Base-by-base conservation (phyloP, 2,113 vertebrate genomes). In the Vombatus ursinus region DNA sequence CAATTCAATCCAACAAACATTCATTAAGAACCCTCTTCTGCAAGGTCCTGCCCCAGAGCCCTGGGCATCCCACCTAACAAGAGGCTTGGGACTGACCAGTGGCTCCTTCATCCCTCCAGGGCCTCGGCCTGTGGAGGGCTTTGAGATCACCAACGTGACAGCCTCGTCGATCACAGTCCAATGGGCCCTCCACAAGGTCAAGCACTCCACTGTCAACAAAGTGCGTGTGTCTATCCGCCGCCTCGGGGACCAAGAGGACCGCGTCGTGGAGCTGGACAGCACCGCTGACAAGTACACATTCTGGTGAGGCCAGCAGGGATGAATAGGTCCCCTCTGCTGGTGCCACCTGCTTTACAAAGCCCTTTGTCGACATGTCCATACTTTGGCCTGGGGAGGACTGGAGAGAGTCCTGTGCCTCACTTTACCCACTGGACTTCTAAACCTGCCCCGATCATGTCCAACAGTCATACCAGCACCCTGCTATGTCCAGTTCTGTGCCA, bases 51-150 rank as follows among this genome's bases (percentile, higher is more conserved):
- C 8, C 31, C 9, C 57, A 14, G 31, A 37, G 61, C 37, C 12
- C 61, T 16, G 61, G 31, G 31, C 61, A 5, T 22, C 44, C 50
- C 89, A 54, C 90, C 0, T 0, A 90, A 92, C 31, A 92, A 92
- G 50, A n/a, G 0, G 48, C 37, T 11, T 0, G 50, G 6, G 31
- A 0, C 47, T 2, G 24, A 95, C 93, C 50, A 95, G 28, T 37
- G 50, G 11, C 90, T 89, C 37, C 25, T 77, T 84, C 94, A 90
- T 93, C 96, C 97, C 0, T 52, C 94, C 97, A 99, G 99, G 99
- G 95, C 99, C 99, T 37, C 99, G 97, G 61, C 98, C 98, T 37
- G 99, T 99, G 92, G 99, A 99, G 98, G 98, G 99, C 97, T 99
- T 99, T 92, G 99, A 99, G 97, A 98, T 99, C 97, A 98, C 97